These are phyloP conservation scores for Agonopterix arenella DNA, from an alignment of 2,888 invertebrate species.

Conservation along the genomic window DNA sequence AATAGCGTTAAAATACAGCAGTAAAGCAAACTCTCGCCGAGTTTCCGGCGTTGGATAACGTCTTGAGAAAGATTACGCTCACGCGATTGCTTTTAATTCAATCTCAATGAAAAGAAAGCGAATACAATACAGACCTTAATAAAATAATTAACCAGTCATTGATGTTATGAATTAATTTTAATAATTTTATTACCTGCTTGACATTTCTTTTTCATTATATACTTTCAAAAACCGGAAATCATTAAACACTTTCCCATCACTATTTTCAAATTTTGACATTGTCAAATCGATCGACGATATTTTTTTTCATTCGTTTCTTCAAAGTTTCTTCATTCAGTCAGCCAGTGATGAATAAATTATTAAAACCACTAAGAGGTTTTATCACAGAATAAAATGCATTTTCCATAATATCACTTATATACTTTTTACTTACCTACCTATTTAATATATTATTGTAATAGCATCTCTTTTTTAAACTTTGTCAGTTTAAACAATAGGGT, in stretches of 20 bases:
- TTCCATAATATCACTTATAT: too few species aligned
- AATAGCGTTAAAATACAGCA: constrained; percentile 60
- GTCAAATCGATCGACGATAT: not conserved
- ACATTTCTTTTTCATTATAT: not conserved
- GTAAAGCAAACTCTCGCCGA: constrained; percentile 54
- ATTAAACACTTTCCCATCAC: constrained; percentile 26
- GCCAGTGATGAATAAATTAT: too few species aligned
- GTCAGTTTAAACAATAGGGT: not conserved
- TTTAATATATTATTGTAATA: not conserved
- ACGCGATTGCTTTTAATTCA: constrained; percentile 31
- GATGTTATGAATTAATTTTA: not conserved
- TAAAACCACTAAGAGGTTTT: too few species aligned
- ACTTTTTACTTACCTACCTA: too few species aligned
- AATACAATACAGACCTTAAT: constrained; percentile 5
- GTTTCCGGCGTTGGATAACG: constrained; percentile 48
- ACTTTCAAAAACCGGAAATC: not conserved
- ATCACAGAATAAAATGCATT: too few species aligned
- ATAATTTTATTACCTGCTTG: not conserved
- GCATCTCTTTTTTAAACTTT: constrained; percentile 10
- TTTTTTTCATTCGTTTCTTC: too few species aligned
- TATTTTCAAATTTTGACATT: constrained; percentile 28
- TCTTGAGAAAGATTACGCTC: constrained; percentile 44
- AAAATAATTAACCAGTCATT: constrained; percentile 4
- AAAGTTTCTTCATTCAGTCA: too few species aligned
- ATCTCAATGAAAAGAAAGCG: constrained; percentile 4